These are phyloP conservation scores for Crocallis elinguaria DNA, from an alignment of 2,888 invertebrate species.

Conservation along the genomic window DNA sequence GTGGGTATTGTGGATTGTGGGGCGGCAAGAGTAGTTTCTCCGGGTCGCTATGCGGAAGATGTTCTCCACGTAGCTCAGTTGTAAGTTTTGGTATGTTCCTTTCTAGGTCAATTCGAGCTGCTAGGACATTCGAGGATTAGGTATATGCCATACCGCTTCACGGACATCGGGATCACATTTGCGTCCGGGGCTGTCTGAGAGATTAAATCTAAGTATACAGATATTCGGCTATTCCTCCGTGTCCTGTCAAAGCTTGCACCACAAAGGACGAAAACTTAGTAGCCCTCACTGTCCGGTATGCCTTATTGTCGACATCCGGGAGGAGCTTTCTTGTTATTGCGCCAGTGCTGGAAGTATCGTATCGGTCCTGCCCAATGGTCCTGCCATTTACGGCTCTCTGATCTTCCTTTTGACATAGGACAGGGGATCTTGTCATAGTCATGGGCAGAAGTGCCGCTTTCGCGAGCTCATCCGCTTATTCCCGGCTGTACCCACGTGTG, in stretches of 20 bases:
- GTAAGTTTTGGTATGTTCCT: not conserved
- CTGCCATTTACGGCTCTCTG: too few relatives aligned
- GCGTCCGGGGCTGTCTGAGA: slow-evolving; percentile 3
- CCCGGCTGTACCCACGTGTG: not conserved
- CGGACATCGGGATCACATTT: not conserved
- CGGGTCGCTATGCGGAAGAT: not conserved
- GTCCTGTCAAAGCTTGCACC: slow-evolving; percentile 4
- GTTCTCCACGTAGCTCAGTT: not conserved
- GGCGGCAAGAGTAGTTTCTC: too few relatives aligned
- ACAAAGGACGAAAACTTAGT: not conserved
- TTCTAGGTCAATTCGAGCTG: not conserved
- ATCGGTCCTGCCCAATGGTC: too few relatives aligned
- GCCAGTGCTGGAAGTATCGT: too few relatives aligned
- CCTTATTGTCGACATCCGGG: not conserved
- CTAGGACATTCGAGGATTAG: not conserved
- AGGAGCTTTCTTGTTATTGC: not conserved
- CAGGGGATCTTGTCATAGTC: not conserved
- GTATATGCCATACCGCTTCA: slow-evolving; percentile 1
- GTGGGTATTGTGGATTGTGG: too few relatives aligned
- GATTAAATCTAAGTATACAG: not conserved
- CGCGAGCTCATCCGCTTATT: slow-evolving; percentile 1
- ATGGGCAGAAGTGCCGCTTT: not conserved
- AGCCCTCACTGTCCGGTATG: not conserved
- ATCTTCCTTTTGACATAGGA: not conserved
- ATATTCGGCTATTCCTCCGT: slow-evolving; percentile 2